Percentiles rank a stretch among this genome's conserved stretches.
Evolutionary conservation across 2,797 vertebrate genomes (phyloP).

Genomic region (Pangasius macronema): DNA sequence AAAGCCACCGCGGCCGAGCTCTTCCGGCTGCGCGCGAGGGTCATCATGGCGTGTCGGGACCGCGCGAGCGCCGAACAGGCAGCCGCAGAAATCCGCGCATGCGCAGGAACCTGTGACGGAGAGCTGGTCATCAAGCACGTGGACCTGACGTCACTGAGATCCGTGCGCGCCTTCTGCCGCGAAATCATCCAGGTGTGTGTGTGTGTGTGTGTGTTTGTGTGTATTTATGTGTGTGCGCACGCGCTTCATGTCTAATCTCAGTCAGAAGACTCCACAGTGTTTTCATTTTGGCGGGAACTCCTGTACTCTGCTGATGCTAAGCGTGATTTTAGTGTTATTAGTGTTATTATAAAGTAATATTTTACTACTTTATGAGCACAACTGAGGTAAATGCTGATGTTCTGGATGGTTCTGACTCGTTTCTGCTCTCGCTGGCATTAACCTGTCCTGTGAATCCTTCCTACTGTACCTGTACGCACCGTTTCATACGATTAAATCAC

Average conservation of each 20-base stretch:
- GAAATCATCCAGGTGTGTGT: slow-evolving; percentile 78
- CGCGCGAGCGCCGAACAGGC: slow-evolving; percentile 76
- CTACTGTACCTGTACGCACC: too few species aligned
- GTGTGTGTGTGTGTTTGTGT: not conserved
- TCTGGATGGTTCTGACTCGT: too few species aligned
- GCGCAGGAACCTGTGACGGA: slow-evolving; percentile 70
- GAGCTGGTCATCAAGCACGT: slow-evolving; percentile 83
- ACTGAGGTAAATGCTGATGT: too few species aligned
- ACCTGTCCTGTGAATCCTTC: too few species aligned
- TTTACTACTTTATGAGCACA: too few species aligned
- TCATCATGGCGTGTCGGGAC: slow-evolving; percentile 85
- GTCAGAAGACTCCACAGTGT: too few species aligned
- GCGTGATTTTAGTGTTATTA: too few species aligned
- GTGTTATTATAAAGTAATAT: too few species aligned
- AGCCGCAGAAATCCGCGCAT: slow-evolving; percentile 76
- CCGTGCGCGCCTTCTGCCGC: slow-evolving; percentile 84
- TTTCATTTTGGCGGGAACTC: not conserved
- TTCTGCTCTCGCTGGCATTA: too few species aligned
- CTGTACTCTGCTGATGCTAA: not conserved
- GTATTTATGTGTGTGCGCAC: too few species aligned
- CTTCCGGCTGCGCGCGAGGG: slow-evolving; percentile 82
- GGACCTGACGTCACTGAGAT: slow-evolving; percentile 86
- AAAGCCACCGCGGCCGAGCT: slow-evolving; percentile 85
- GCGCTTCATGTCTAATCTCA: too few species aligned
- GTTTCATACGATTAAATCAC: too few species aligned